Conservation (phyloP, 2,888 invertebrate species). For the Mythimna impura region DNA sequence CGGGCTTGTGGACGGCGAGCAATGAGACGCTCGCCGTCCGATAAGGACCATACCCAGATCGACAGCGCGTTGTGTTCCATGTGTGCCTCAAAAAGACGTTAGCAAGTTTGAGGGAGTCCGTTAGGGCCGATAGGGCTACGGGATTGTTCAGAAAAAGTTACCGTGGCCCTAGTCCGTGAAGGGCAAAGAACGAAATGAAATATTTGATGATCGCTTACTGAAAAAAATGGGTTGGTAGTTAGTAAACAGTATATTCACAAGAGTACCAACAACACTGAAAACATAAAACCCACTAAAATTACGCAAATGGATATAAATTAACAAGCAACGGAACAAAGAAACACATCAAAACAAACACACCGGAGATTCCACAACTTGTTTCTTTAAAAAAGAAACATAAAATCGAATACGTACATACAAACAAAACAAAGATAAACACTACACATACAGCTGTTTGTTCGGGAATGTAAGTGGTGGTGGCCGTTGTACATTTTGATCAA, state of each 20-base stretch:
- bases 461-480: constrained; percentile 20
- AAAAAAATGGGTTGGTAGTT: constrained; percentile 10
- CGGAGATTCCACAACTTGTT: constrained; percentile 40
- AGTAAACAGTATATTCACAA: constrained; percentile 10
- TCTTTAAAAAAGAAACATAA: constrained; percentile 34
- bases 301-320: constrained; percentile 33
- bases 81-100: too few relatives aligned
- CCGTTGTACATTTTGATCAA: constrained; percentile 30
- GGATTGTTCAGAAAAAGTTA: too few relatives aligned
- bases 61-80: too few relatives aligned
- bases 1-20: too few relatives aligned
- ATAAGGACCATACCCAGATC: too few relatives aligned
- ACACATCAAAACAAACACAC: constrained; percentile 46
- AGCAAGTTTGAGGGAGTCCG: too few relatives aligned
- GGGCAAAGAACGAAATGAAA: too few relatives aligned
- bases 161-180: too few relatives aligned
- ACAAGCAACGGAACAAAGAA: constrained; percentile 31
- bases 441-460: constrained; percentile 12
- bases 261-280: constrained; percentile 3
- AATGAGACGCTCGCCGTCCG: too few relatives aligned
- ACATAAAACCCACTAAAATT: constrained; percentile 21
- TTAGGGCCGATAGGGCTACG: too few relatives aligned
- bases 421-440: constrained; percentile 14
- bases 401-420: constrained; percentile 29
- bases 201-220: too few relatives aligned